phyloP scores from a whole-genome alignment of 1,140 invertebrate species.

The Drosophila lowei region DNA sequence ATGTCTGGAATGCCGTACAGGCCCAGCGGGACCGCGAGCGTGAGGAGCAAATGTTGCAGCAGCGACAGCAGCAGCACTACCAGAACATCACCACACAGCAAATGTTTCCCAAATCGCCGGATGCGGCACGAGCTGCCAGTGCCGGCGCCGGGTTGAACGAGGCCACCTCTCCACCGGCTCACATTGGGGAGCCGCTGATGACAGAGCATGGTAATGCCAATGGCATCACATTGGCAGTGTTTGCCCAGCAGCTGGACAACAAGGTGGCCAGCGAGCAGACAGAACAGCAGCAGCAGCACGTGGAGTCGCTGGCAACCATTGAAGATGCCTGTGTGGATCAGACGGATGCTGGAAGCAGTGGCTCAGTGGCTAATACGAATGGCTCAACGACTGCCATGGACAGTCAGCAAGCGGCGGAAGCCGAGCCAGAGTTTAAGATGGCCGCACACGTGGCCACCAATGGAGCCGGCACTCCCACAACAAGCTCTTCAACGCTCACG shows the following conservation, averaged over 20 bases:
- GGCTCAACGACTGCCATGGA: slow-evolving; percentile 27
- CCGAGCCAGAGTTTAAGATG: slow-evolving; percentile 36
- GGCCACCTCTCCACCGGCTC: slow-evolving; percentile 46
- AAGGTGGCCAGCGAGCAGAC: slow-evolving; percentile 66
- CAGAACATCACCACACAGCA: slow-evolving; percentile 81
- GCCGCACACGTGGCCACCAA: slow-evolving; percentile 29
- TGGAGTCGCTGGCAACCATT: slow-evolving; percentile 11
- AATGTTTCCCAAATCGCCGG: slow-evolving; percentile 78
- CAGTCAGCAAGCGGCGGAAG: slow-evolving; percentile 16
- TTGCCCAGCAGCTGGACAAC: slow-evolving; percentile 74
- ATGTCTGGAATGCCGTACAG: slow-evolving; percentile 88
- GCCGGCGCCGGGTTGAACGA: slow-evolving; percentile 46
- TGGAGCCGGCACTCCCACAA: slow-evolving; percentile 32
- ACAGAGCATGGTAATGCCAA: slow-evolving; percentile 57
- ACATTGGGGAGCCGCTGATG: slow-evolving; percentile 58
- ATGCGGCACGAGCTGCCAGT: slow-evolving; percentile 59
- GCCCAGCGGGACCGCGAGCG: slow-evolving; percentile 86
- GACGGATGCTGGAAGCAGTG: slow-evolving; percentile 49
- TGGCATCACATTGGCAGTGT: slow-evolving; percentile 64
- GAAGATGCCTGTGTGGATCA: slow-evolving; percentile 61
- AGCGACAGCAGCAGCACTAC: slow-evolving; percentile 76
- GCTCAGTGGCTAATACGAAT: slow-evolving; percentile 28
- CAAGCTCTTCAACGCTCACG: slow-evolving; percentile 27
- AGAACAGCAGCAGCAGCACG: slow-evolving; percentile 35
- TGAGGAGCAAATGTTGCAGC: slow-evolving; percentile 83